Conservation (phyloP, 2,113 vertebrate genomes). For the Xiphophorus hellerii region DNA sequence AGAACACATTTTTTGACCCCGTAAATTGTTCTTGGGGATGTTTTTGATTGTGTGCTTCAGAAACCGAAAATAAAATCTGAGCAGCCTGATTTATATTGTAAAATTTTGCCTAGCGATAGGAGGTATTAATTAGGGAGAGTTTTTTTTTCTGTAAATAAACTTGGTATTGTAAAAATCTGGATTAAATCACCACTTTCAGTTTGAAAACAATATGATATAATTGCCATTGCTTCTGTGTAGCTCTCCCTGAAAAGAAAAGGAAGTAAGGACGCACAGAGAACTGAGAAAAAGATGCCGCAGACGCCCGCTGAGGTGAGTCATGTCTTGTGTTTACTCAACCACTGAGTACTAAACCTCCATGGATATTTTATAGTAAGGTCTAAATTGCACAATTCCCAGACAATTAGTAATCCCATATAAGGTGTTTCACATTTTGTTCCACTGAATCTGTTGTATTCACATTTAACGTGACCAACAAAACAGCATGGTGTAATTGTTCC, state of each 20-base stretch:
- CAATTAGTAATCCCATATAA: too few relatives aligned
- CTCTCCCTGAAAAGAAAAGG: constrained; percentile 94
- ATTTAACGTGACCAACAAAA: background rate
- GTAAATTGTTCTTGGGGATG: background rate
- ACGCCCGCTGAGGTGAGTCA: constrained; percentile 89
- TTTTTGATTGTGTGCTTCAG: background rate
- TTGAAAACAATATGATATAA: constrained; percentile 30
- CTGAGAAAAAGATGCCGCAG: constrained; percentile 90
- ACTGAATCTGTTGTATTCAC: background rate
- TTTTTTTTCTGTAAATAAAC: constrained; percentile 31
- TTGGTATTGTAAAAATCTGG: constrained; percentile 32
- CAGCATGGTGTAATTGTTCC: background rate
- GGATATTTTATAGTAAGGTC: background rate
- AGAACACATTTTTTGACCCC: too few relatives aligned
- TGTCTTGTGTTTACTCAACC: constrained; percentile 18
- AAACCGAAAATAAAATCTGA: background rate
- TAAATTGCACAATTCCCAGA: too few relatives aligned
- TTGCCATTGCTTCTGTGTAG: constrained; percentile 73
- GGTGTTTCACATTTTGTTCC: too few relatives aligned
- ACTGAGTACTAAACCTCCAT: background rate
- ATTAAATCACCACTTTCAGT: constrained; percentile 45
- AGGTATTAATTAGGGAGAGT: too few relatives aligned
- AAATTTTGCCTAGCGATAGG: background rate
- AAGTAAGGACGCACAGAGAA: constrained; percentile 91
- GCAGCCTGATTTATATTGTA: background rate